Conservation (phyloP, 2,888 invertebrate genomes). For the Vesta saturnalis region DNA sequence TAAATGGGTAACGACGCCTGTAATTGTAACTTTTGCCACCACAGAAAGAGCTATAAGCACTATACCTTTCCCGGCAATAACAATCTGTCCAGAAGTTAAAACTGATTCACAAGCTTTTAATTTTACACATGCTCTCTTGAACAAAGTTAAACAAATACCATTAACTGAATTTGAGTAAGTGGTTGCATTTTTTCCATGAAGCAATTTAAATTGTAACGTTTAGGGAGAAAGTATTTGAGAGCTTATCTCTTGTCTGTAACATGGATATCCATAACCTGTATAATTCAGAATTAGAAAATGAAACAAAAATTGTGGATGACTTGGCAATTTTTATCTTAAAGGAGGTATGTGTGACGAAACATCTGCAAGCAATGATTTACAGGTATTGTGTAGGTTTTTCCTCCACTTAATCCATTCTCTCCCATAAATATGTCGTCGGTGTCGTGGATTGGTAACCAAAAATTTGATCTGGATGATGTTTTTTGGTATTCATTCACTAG, state of each 20-base stretch:
- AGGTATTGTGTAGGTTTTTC: too few species aligned
- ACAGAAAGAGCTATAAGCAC: slow-evolving; percentile 75
- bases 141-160: not conserved
- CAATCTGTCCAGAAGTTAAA: slow-evolving; percentile 54
- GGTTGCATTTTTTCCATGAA: not conserved
- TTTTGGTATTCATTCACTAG: not conserved
- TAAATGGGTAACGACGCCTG: slow-evolving; percentile 79
- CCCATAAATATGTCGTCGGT: not conserved
- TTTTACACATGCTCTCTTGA: slow-evolving; percentile 16
- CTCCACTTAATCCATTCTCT: too few species aligned
- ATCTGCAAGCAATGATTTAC: too few species aligned
- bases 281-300: not conserved
- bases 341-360: too few species aligned
- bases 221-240: not conserved
- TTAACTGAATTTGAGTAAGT: slow-evolving; percentile 6
- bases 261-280: too few species aligned
- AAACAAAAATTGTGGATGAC: not conserved
- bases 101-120: not conserved
- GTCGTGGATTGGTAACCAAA: not conserved
- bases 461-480: not conserved
- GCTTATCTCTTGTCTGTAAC: not conserved
- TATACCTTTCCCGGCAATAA: slow-evolving; percentile 63
- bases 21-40: slow-evolving; percentile 80
- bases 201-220: not conserved
- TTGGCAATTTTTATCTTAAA: not conserved